phyloP scores from a whole-genome alignment of 2,113 vertebrate species.

The Crotalus helleri region DNA sequence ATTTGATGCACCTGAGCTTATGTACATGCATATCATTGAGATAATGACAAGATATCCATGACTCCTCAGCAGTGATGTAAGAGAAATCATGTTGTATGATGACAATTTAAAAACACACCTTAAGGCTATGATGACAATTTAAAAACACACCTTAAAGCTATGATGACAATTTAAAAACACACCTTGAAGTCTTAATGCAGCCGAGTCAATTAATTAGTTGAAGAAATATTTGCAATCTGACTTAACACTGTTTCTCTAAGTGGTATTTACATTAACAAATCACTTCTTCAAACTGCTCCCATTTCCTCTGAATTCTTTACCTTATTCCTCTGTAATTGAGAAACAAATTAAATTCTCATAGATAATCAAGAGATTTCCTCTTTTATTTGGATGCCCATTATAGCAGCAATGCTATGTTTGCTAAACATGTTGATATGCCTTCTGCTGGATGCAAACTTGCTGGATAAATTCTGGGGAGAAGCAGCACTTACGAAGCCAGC shows the following conservation, averaged over 20 bases:
- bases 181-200: neutral
- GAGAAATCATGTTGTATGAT: neutral
- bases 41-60: conserved; percentile 43
- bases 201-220: neutral
- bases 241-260: neutral
- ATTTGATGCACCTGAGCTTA: conserved; percentile 59
- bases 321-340: neutral
- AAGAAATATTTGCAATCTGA: neutral
- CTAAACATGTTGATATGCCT: too few relatives aligned
- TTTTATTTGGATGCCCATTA: neutral
- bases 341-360: neutral
- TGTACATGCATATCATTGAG: conserved; percentile 63
- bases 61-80: neutral
- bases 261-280: neutral
- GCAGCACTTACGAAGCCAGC: too few relatives aligned
- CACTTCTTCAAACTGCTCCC: neutral
- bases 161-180: neutral
- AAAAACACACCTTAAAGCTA: neutral
- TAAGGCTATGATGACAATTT: neutral
- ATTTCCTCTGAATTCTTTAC: neutral
- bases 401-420: neutral
- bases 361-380: neutral
- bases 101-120: neutral
- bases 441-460: too few relatives aligned
- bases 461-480: too few relatives aligned